Conservation (phyloP, 2,113 vertebrate genomes). For the Crotalus viridis region DNA sequence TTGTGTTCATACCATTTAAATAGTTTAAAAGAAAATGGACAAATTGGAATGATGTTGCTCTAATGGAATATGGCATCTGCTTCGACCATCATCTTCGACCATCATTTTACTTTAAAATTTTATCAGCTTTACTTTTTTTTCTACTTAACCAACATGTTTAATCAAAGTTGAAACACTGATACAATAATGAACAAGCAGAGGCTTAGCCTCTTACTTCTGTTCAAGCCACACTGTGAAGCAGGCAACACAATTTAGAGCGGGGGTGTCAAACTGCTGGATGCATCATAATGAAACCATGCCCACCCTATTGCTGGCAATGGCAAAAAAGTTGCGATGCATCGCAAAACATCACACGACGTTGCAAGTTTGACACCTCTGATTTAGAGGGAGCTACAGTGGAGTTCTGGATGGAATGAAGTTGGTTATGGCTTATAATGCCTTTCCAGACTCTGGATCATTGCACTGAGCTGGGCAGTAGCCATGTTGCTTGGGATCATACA, state of each 20-base stretch:
- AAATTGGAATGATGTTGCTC: not conserved
- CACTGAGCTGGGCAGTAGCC: not conserved
- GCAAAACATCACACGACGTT: fast-evolving
- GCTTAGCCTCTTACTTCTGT: not conserved
- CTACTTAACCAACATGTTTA: not conserved
- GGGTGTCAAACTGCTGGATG: too few relatives aligned
- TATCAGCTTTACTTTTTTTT: not conserved
- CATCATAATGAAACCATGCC: too few relatives aligned
- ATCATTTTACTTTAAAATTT: not conserved
- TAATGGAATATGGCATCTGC: not conserved
- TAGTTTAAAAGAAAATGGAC: not conserved
- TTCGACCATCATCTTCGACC: not conserved
- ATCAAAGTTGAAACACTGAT: not conserved
- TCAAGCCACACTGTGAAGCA: not conserved
- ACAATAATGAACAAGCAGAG: not conserved
- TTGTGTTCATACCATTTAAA: not conserved
- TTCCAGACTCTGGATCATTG: not conserved
- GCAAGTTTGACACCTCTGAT: too few relatives aligned
- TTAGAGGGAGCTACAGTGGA: not conserved
- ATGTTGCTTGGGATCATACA: not conserved
- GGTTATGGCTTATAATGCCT: not conserved
- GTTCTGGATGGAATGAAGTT: not conserved
- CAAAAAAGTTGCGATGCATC: too few relatives aligned
- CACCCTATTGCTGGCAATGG: too few relatives aligned
- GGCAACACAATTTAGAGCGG: not conserved